Evolutionary conservation across 1,140 invertebrate species (phyloP), one percentile per base, ranked within the genome.

Genomic region (Drosophila watanabei): DNA sequence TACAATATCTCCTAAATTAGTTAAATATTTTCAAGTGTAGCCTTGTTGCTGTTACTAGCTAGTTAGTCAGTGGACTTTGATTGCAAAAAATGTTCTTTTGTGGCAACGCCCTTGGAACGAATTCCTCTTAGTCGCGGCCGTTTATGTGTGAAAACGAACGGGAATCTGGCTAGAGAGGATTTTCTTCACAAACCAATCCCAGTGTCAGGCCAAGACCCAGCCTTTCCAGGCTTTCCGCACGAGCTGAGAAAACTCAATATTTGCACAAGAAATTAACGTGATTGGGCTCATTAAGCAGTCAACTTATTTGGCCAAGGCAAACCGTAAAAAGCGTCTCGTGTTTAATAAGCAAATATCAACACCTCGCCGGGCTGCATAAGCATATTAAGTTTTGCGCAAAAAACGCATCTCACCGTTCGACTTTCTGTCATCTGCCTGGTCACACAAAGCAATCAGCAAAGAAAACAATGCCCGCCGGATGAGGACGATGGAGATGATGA

Each of bases 301-400:
- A 71, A 70, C 51, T 48, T 85, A 54, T 88, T 87, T 80, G 39
- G 71, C 39, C 52, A 61, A 35, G 64, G 64, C 73, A 71, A 37
- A 8, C 33, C 73, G 80, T 80, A 75, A 84, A 88, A 87, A 79
- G 48, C 54, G 64, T 70, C 69, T 79, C 73, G 79, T 85, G 51
- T 90, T 85, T 82, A 85, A 85, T 90, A 89, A 85, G 85, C 85
- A 89, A 89, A 89, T 82, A 90, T 89, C 79, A 89, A 85, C 86
- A 89, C 81, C 85, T 66, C 46, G 46, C 41, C 20, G 52, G 48
- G 45, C 39, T 70, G 84, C 80, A 75, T 62, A 72, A 78, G 62
- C 62, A 58, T 30, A 60, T 77, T 68, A 75, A 56, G 61, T 58
- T 65, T 63, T 56, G 33, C 18, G 45, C 49, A 41, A 59, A 80